phyloP scores from a whole-genome alignment of 2,113 vertebrate genomes.

The Ariopsis seemanni region DNA sequence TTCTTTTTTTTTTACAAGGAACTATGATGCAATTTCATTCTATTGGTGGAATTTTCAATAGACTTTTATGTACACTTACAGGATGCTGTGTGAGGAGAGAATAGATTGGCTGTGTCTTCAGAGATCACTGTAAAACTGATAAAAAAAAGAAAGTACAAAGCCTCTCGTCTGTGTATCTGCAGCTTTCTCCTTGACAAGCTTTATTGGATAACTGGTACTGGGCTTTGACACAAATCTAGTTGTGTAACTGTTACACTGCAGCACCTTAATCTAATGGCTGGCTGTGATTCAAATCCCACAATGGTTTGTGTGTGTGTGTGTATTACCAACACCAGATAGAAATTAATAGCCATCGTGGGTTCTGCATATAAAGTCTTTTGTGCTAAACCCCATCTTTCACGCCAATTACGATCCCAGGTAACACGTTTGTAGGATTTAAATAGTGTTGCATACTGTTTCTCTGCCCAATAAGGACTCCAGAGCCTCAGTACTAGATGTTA shows the following conservation, averaged over 20 bases:
- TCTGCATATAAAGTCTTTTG: neutral
- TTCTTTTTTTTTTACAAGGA: neutral
- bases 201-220: neutral
- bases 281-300: constrained; percentile 4
- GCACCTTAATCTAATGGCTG: constrained; percentile 26
- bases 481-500: neutral
- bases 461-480: neutral
- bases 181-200: neutral
- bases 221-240: constrained; percentile 24
- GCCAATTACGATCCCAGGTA: neutral
- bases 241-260: constrained; percentile 1
- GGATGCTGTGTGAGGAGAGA: neutral
- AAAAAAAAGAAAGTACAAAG: neutral
- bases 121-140: constrained; percentile 7
- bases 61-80: neutral
- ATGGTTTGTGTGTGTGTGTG: neutral
- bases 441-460: constrained; percentile 31
- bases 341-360: neutral
- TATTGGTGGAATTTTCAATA: neutral
- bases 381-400: neutral
- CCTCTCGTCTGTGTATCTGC: neutral
- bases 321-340: neutral
- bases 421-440: neutral
- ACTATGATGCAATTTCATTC: constrained; percentile 12
- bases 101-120: neutral